Base-by-base conservation (phyloP, 1,140 invertebrate species). In the Galendromus occidentalis region DNA sequence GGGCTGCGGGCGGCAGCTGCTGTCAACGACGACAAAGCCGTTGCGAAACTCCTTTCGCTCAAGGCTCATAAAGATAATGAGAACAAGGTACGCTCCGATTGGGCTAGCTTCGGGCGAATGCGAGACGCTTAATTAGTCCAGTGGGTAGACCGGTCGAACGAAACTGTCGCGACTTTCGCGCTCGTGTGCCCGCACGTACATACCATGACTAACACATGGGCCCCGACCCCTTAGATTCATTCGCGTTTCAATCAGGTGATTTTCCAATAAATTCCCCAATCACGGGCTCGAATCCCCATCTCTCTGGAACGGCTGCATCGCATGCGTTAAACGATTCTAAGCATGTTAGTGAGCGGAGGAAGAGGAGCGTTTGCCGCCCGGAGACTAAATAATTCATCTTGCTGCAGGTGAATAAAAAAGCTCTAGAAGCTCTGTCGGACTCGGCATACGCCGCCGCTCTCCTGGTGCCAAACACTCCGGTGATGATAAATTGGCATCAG, bases 401-500 rank as follows among this genome's bases (percentile, higher is more conserved):
- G 68, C 33, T 17, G 25, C 51, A 86, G 74, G 84, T 92, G 25
- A 91, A 91, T 74, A 89, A 88, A 73, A 86, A 87, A 69, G 82
- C 83, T 0, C 82, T 91, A 77, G 84, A 83, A 25, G 71, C 73
- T 17, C 84, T 85, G 71, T 59, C 51, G 51, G 51, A 59, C 22
- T 59, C 51, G n/a, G 51, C 51, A 9, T 59, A 59, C 12, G 14
- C 42, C 39, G 44, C n/a, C 12, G 29, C 47, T 67, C 68, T 33
- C 67, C 28, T 20, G 18, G 42, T 18, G 68, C 70, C 25, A 25
- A 59, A 42, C 64, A 83, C 81, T 42, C 82, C 92, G 0, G 90
- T 92, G 0, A 91, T 92, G 82, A 82, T 98, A 2, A 90, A 93
- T 75, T 98, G 94, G 94, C 86, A 96, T 69, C 69, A 72, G 28